Conservation (phyloP, 2,797 vertebrate genomes). For the Catamblyrhynchus diadema region DNA sequence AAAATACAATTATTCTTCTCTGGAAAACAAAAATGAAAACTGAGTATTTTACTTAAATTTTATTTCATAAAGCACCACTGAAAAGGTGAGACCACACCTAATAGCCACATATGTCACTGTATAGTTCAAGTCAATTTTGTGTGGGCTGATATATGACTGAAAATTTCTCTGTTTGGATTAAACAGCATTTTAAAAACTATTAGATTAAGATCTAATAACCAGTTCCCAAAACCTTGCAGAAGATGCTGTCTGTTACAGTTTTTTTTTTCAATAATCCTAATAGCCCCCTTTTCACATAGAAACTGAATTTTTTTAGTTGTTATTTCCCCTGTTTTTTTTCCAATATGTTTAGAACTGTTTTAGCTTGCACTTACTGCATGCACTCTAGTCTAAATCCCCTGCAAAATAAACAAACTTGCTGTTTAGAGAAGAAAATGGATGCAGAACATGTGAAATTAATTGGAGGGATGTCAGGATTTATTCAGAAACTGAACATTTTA, state of each 20-base stretch:
- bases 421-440: neutral
- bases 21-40: neutral
- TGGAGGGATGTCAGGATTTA: neutral
- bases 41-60: neutral
- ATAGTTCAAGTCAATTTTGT: neutral
- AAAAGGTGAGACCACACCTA: neutral
- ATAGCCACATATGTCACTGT: neutral
- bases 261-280: no score
- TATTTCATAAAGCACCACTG: neutral
- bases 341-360: neutral
- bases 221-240: neutral
- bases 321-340: no score
- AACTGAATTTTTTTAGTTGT: no score
- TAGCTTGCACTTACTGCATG: slow-evolving; percentile 18
- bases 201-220: neutral
- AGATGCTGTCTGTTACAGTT: neutral
- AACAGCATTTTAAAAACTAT: neutral
- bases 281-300: no score
- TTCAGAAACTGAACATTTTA: neutral
- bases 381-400: neutral
- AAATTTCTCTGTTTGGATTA: neutral
- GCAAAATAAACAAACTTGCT: neutral
- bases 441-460: neutral
- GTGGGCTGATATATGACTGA: neutral
- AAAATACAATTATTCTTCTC: neutral